Evolutionary conservation across 2,888 invertebrate species (phyloP).

Genomic region (Andricus curvator): DNA sequence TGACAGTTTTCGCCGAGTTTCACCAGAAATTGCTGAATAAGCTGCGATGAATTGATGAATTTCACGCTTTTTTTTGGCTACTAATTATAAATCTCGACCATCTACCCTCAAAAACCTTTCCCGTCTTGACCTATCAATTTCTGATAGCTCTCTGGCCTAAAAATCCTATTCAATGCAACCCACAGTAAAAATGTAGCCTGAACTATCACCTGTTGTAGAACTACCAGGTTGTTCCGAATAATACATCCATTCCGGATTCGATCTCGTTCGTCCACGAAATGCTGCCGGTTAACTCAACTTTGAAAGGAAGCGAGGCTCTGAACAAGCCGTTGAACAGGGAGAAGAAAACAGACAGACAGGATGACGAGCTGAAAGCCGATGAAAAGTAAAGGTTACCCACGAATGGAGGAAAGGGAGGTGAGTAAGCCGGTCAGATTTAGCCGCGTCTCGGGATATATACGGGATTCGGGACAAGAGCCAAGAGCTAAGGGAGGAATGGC

Average conservation of each 20-base stretch:
- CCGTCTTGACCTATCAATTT: too few relatives aligned
- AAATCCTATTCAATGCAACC: too few relatives aligned
- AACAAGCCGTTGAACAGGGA: slow-evolving; percentile 2
- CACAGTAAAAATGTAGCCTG: neutral
- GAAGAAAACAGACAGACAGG: slow-evolving; percentile 5
- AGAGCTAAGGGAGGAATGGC: slow-evolving; percentile 2
- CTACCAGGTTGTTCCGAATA: neutral
- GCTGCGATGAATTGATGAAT: too few relatives aligned
- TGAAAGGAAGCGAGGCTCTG: neutral
- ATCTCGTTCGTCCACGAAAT: neutral
- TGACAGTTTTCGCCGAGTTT: too few relatives aligned
- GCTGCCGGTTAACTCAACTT: neutral
- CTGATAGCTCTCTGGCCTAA: too few relatives aligned
- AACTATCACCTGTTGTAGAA: neutral
- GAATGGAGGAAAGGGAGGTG: neutral
- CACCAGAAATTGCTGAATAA: too few relatives aligned
- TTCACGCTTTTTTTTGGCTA: too few relatives aligned
- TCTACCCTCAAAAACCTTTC: too few relatives aligned
- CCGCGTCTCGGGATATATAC: slow-evolving; percentile 25
- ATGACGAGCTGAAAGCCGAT: slow-evolving; percentile 5
- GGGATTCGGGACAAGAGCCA: slow-evolving; percentile 15
- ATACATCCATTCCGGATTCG: neutral
- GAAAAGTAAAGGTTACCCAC: slow-evolving; percentile 28
- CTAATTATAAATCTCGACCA: too few relatives aligned
- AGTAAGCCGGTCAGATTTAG: slow-evolving; percentile 34